Evolutionary conservation across 2,113 vertebrate species (phyloP), one percentile per base, ranked within the genome.

Genomic region (Cariama cristata): DNA sequence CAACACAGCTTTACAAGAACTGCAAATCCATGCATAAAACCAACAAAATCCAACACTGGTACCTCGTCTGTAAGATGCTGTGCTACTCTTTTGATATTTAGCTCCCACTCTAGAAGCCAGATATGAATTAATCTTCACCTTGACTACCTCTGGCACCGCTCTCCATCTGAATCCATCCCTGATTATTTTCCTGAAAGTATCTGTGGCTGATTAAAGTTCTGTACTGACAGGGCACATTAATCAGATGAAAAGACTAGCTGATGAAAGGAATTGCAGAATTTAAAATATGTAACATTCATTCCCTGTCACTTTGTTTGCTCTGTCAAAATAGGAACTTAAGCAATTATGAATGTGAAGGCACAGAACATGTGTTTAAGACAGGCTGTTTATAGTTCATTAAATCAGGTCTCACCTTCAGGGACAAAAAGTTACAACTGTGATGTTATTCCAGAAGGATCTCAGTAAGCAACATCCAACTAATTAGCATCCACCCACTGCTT

Each of bases 91-190:
- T 47, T 79, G 84, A 81, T 84, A 53, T 85, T 92, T 91, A 80
- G 79, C 71, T 88, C 50, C 55, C 47, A 21, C 27, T 88, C 86
- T 47, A 79, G 55, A 95, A 96, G 55, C 38, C 30, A 96, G 67
- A 55, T 80, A 42, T 28, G 71, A 85, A 95, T 96, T 97, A 79
- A 96, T 35, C 53, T 83, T 95, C 92, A 93, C 67, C 17, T 67
- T 95, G 87, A 75, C 58, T 66, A n/a, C 42, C 73, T 84, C 80
- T 94, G 75, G 72, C 83, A 91, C 90, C 23, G 0, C 55, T 95
- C 35, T 95, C 77, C 42, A 75, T 66, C 83, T 81, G 95, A 94
- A 96, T 79, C 76, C 83, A 50, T 18, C 90, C 40, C 28, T 11
- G 19, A 56, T 68, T 63, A 64, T 79, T 86, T 89, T 90, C 44